Evolutionary conservation across 92 coral and sea anemone genomes (phyloP), one percentile per base, ranked within the genome.

Genomic region (Meandrina meandrites): DNA sequence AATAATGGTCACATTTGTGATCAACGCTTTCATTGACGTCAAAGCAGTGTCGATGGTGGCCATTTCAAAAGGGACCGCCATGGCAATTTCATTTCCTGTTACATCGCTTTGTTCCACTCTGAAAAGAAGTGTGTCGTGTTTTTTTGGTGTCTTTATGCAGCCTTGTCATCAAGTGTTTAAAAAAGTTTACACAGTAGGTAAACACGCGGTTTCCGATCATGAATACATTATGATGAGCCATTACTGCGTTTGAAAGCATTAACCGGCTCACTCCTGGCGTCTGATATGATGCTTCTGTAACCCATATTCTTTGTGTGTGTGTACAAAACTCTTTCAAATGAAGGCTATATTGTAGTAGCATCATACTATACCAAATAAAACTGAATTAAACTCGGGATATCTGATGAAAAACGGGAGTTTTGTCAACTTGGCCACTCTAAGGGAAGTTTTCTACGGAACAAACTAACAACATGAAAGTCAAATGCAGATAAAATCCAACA

Each of bases 31-130:
- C 48, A 76, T 56, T 86, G 89, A 81, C 92, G 92, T 90, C 92
- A 90, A 53, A 34, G 53, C n/a, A 62, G 58, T 84, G 92, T 81
- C 87, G 66, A 35, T 64, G 60, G 62, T 15, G 57, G 83, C 31
- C 45, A 80, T 75, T 60, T 90, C 92, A 90, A 90, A 90, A 71
- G 87, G 35, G 24, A 76, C 92, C 92, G 92, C 83, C 78, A 81
- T 67, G 31, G 30, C 64, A 84, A 40, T 68, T 84, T 84, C 87
- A 86, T 75, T 86, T 86, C 85, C 76, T 81, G 87, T 81, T 80
- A 12, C 79, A 31, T n/a, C 79, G 86, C 85, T 76, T 90, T 90
- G 75, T 79, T 81, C 78, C 40, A 27, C 72, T 21, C 40, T 84
- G 80, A 84, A 84, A 83, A 58, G 87, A 74, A 84, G 19, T 54